A percentile compares a stretch with the other conserved stretches of the same genome.
Conservation (phyloP, 2,797 vertebrate genomes). For the Diplodus sargus region DNA sequence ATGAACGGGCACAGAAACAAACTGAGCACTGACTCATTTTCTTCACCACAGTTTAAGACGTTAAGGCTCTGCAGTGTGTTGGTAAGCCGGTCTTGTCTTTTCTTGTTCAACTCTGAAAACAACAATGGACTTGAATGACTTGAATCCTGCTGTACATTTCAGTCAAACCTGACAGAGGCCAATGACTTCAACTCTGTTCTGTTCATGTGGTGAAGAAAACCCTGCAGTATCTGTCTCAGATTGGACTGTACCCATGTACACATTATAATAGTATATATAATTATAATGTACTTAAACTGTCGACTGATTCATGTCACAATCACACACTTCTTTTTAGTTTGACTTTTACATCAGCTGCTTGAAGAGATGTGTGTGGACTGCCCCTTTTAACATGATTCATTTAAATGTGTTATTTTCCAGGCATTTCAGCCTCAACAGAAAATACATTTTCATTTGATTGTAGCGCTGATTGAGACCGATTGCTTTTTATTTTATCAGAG, state of each 20-base stretch:
- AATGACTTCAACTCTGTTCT: neutral
- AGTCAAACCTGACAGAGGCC: neutral
- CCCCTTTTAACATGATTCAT: neutral
- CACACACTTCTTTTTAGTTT: neutral
- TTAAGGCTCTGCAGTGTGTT: no score
- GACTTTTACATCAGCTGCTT: neutral
- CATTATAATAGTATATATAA: no score
- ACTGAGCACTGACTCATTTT: no score
- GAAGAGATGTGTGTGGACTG: neutral
- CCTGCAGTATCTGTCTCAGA: no score
- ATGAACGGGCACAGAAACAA: no score
- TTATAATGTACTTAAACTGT: neutral
- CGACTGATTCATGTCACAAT: neutral
- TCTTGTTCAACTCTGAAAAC: no score
- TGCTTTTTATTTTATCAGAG: neutral
- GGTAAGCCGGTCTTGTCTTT: no score
- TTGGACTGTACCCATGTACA: neutral
- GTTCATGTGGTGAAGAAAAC: no score
- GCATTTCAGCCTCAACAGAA: neutral
- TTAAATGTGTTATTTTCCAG: neutral
- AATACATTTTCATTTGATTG: neutral
- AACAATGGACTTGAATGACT: no score
- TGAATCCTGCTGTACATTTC: neutral
- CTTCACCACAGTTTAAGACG: no score
- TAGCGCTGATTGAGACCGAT: conserved; percentile 6